A percentile compares a stretch with the other conserved stretches of the same genome.
Evolutionary conservation across 2,888 invertebrate genomes (phyloP).

Genomic region (Pterostichus niger): DNA sequence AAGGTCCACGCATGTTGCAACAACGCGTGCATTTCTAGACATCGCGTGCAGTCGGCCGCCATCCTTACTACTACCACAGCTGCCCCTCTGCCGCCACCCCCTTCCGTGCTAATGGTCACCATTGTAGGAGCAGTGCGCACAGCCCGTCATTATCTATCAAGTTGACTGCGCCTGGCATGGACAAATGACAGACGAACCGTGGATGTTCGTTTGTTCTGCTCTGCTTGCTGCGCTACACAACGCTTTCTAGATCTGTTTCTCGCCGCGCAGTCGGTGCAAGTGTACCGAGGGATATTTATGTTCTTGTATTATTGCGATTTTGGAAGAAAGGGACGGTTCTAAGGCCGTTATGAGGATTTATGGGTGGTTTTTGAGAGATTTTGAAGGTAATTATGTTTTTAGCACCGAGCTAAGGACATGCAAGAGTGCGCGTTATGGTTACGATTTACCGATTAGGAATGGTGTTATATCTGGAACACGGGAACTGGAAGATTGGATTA

Average conservation of each 20-base stretch:
- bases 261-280: constrained; percentile 8
- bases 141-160: constrained; percentile 47
- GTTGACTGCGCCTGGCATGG: constrained; percentile 53
- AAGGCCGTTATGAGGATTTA: constrained; percentile 48
- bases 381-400: constrained; percentile 57
- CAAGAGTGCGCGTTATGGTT: constrained; percentile 44
- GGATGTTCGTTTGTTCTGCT: constrained; percentile 55
- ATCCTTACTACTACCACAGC: not conserved
- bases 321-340: constrained; percentile 46
- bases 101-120: constrained; percentile 17
- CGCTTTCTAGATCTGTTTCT: constrained; percentile 45
- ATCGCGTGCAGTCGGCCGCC: not conserved
- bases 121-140: constrained; percentile 28
- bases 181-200: constrained; percentile 59
- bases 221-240: constrained; percentile 39
- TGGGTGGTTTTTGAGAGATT: constrained; percentile 47
- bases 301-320: constrained; percentile 62
- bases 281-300: constrained; percentile 54
- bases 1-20: not conserved
- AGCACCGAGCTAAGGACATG: constrained; percentile 50
- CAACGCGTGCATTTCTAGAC: constrained; percentile 11
- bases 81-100: not conserved
- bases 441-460: constrained; percentile 16
- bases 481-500: constrained; percentile 10
- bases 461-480: constrained; percentile 21